Percentiles rank a stretch among this genome's conserved stretches.
Conservation (phyloP, 2,797 vertebrate genomes). For the Manis crassicaudata region DNA sequence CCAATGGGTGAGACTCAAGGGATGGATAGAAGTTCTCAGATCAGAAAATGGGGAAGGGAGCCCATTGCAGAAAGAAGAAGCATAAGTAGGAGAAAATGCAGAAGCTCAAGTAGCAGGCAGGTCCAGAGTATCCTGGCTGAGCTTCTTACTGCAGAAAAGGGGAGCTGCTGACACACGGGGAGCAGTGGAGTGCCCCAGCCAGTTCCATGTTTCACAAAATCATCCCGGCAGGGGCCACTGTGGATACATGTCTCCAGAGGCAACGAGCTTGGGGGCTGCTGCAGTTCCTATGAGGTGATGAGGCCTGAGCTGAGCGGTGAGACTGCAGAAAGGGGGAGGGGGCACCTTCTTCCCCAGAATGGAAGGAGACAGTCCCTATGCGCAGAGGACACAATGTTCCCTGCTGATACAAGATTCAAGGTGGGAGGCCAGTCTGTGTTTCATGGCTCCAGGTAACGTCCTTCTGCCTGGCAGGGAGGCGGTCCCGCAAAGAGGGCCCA, state of each 20-base stretch:
- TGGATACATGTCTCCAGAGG: not conserved
- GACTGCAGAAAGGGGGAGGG: not conserved
- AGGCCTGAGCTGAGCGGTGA: not conserved
- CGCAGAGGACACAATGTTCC: accelerated
- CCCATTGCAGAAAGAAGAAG: not conserved
- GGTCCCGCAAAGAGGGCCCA: not conserved
- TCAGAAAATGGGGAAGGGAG: not conserved
- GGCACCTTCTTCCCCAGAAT: not conserved
- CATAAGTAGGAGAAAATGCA: not conserved
- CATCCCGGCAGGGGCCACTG: accelerated
- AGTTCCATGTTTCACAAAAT: not conserved
- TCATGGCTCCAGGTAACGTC: accelerated
- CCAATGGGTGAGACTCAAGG: not conserved
- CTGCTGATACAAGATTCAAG: not conserved
- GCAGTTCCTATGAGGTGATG: not conserved
- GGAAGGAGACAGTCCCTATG: not conserved
- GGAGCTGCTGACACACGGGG: no score
- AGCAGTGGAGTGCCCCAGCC: not conserved
- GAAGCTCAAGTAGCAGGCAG: no score
- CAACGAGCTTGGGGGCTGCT: not conserved
- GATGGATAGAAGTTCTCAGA: not conserved
- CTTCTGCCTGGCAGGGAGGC: not conserved
- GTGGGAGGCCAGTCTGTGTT: not conserved
- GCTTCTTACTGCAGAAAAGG: not conserved
- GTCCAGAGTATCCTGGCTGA: no score